Base-by-base conservation (phyloP, 1,140 invertebrate genomes). In the Aphaenogaster ashmeadi region DNA sequence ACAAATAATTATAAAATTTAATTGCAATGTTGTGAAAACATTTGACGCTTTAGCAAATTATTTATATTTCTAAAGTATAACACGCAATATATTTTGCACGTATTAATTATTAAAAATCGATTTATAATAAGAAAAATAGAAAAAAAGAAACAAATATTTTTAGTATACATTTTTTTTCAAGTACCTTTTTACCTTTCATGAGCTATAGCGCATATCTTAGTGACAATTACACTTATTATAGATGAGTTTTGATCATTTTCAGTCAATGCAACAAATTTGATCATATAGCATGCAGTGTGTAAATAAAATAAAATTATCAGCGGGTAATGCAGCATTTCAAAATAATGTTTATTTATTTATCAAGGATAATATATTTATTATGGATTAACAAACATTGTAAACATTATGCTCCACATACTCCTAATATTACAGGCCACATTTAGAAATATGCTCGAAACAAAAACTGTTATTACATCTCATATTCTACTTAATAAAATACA, bases 331-430 rank as follows among this genome's bases (percentile, higher is more conserved):
- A 41, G 7, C 13, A 88, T 88, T 3, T 86, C 64, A 90, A 90
- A 91, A 91, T 87, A 87, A 84, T 85, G 15, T 88, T 89, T 90
- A 92, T 92, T 91, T 91, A 87, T 91, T 88, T 78, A 72, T 52
- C 88, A 86, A 86, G 86, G 88, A 88, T 88, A 92, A 91, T 87
- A 91, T 88, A 79, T 80, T 93, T 88, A 91, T 93, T 89, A 92
- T 60, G 87, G 60, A 91, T 87, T 92, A 93, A 93, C 92, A 93
- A 91, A 93, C 74, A 88, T 89, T 90, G 60, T 90, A 87, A 91
- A 87, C 85, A 72, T 88, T 87, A 74, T 47, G 50, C 80, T 87
- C 33, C 44, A 72, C 83, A 69, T 87, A 89, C 44, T 52, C 15
- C 13, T 89, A 67, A 77, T 67, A 86, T 88, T 92, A 87, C 50